Base-by-base conservation (phyloP, 2,797 vertebrate genomes). In the Morus bassanus region DNA sequence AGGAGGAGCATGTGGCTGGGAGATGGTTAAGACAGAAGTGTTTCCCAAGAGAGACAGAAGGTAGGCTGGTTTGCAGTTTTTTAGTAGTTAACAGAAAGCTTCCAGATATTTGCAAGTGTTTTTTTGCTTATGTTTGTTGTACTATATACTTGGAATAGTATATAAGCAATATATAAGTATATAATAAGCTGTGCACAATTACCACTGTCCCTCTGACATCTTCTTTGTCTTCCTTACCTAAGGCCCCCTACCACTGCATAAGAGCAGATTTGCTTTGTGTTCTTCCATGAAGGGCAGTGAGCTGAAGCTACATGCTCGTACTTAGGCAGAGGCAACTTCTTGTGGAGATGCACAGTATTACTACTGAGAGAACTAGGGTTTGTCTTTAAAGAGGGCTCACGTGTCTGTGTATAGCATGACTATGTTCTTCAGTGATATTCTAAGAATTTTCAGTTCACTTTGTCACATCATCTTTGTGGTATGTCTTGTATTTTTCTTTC, bases 291-390 rank as follows among this genome's bases (percentile, higher is more conserved):
- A 46, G 43, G 48, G 33, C 39, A 23, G 13, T 15, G 11, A 51
- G 37, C 51, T 53, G 57, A 27, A 76, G 30, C 24, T 51, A 8
- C 9, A 0, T 8, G 30, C 43, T 57, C 1, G 0, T 23, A 3
- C 60, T 41, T 45, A 25, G 31, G n/a, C 14, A 11, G 48, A 61
- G 54, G 30, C 67, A 78, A 24, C 48, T 46, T 45, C 28, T n/a
- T 56, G 31, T 39, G 33, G 54, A 39, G 41, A 15, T 22, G 25
- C 18, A 28, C 5, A 17, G 41, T 18, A 18, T 24, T 61, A 39
- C 48, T 50, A 25, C 48, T 12, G 50, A 30, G 45, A 70, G 64
- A 74, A 23, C 41, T 7, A 10, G 15, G 43, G 25, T 3, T 50
- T 45, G 11, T 11, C 48, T 51, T 51, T 24, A 31, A 54, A n/a